Base-by-base conservation (phyloP, 2,888 invertebrate genomes). In the Biston betularia region DNA sequence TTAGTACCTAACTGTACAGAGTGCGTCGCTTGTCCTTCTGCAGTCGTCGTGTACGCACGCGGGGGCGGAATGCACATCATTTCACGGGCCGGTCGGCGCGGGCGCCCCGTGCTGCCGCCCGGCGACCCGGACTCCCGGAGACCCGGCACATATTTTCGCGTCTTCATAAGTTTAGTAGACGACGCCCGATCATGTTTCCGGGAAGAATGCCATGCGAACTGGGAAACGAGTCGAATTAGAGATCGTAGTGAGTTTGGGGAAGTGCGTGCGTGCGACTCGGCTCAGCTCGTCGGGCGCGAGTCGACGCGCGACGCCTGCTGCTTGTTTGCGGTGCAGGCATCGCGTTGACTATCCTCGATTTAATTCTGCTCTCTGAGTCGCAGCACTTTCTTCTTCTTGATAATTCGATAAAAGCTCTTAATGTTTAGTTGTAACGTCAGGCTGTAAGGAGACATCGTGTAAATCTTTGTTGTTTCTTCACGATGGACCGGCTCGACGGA, bases 91-190 rank as follows among this genome's bases (percentile, higher is more conserved):
- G 57, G 40, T 62, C 55, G 68, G 68, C 62, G 66, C 66, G 52
- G 68, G 68, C 62, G 66, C 66, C 66, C 70, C 55, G 45, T 72
- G 66, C 34, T n/a, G 50, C n/a, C n/a, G 12, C 48, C 55, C 15
- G 15, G 55, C 35, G 50, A 24, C 56, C 40, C 48, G 48, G 46
- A 12, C 11, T 46, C 53, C 60, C 54, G n/a, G 46, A n/a, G 38
- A 9, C 12, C 44, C 53, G 56, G 46, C 48, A 57, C 62, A 70
- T 68, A 66, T 68, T 68, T 70, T 52, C 64, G 58, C 64, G 61
- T 70, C 60, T 72, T 70, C 68, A 70, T 66, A 68, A 65, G 66
- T 68, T 70, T 59, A 66, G 61, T 59, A 33, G 56, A 49, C 40
- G 61, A 46, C 45, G n/a, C 42, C 55, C 34, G 52, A 46, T 42